Evolutionary conservation across 2,797 vertebrate species (phyloP).

Genomic region (Jordanella pulchra): DNA sequence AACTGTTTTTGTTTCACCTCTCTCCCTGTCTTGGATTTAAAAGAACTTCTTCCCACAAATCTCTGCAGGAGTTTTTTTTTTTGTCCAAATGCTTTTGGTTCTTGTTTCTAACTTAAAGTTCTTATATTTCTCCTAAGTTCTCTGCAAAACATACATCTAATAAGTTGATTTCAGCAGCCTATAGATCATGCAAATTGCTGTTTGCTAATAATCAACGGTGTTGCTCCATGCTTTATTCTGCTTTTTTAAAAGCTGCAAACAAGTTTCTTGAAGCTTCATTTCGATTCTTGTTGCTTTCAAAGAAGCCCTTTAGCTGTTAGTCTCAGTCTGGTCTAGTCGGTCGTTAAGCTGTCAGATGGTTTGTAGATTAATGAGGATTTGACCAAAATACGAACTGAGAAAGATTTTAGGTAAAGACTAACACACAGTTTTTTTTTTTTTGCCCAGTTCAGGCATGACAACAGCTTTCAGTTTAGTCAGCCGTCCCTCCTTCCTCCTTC

Average conservation of each 20-base stretch:
- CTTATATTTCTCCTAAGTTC: too few relatives aligned
- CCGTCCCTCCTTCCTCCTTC: too few relatives aligned
- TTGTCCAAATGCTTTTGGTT: neutral
- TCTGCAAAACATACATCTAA: too few relatives aligned
- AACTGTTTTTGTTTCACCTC: neutral
- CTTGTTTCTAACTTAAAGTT: neutral
- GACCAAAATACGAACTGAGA: neutral
- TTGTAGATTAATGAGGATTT: neutral
- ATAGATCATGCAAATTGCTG: neutral
- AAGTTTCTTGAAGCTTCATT: neutral
- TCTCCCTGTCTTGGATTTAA: neutral
- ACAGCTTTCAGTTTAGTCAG: too few relatives aligned
- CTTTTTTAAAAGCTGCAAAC: neutral
- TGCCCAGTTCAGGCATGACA: neutral
- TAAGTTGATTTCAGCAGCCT: neutral
- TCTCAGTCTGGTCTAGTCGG: neutral
- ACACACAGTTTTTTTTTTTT: too few relatives aligned
- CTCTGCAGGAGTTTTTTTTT: neutral
- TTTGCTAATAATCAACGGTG: neutral
- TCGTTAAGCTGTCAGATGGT: neutral
- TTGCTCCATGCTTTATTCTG: neutral
- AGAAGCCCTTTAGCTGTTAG: neutral
- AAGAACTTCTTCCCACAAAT: neutral
- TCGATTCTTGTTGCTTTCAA: neutral
- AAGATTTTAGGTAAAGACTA: too few relatives aligned